Base-by-base conservation (phyloP, 1,140 invertebrate genomes). In the Phymorhynchus buccinoides region DNA sequence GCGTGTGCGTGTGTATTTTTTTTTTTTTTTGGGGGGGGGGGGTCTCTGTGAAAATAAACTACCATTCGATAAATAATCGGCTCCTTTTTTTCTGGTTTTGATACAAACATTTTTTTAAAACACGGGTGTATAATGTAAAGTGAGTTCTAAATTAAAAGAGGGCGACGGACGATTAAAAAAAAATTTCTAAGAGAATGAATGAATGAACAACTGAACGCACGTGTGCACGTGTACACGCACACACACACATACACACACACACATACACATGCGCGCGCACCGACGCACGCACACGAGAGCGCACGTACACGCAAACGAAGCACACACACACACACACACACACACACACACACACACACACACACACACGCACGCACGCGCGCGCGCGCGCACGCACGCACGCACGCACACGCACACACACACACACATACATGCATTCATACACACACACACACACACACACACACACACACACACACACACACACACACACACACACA, bases 241-340 rank as follows among this genome's bases (percentile, higher is more conserved):
- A 62, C 56, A 62, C 56, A 62, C 56, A 62, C 56, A 62, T 27
- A 62, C 56, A 62, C 56, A 62, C 56, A 62, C 56, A 62, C 56
- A 62, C 56, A 62, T 27, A 18, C 56, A 18, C 56, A 18, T 27
- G 6, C 56, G 6, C 56, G 6, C 56, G 6, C 56, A 18, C 56
- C 6, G 18, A 18, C 56, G 6, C 56, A 18, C 56, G 6, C 56
- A 18, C 56, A 62, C 56, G 6, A 16, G n/a, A 16, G 6, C 56
- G n/a, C 56, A 18, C 56, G n/a, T 4, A 18, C 56, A 62, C 12
- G 22, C 56, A 62, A 18, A 52, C 7, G n/a, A n/a, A n/a, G n/a
- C n/a, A 18, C 56, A 18, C 56, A 18, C 56, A 18, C 56, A 18
- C 56, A 18, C 56, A 62, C 56, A 18, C 56, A 62, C 56, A 18